A percentile compares a stretch with the other conserved stretches of the same genome.
phyloP scores from a whole-genome alignment of 2,888 invertebrate genomes.

The Oscheius sp. region DNA sequence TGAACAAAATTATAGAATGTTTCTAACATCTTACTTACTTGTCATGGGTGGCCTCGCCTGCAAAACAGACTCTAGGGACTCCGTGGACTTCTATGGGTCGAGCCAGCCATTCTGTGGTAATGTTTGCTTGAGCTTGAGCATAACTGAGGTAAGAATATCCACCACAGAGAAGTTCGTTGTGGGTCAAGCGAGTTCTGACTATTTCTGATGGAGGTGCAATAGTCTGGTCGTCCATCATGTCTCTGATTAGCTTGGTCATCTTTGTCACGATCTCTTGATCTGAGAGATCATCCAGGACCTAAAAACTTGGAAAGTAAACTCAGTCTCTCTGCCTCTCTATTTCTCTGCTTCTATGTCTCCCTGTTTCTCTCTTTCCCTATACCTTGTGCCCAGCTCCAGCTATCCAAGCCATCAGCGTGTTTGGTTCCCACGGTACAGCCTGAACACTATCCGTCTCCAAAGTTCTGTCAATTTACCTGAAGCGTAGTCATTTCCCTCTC shows the following conservation, averaged over 20 bases:
- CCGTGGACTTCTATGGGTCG: slow-evolving; percentile 57
- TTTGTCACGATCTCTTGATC: slow-evolving; percentile 56
- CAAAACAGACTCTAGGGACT: slow-evolving; percentile 60
- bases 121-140: slow-evolving; percentile 49
- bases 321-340: no score
- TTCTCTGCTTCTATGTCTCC: no score
- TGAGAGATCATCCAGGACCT: slow-evolving; percentile 56
- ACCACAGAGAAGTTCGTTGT: slow-evolving; percentile 64
- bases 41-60: slow-evolving; percentile 70
- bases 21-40: slow-evolving; percentile 41
- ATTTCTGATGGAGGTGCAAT: slow-evolving; percentile 50
- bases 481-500: slow-evolving; percentile 59
- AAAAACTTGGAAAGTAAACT: background rate
- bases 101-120: slow-evolving; percentile 45
- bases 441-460: slow-evolving; percentile 38
- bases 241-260: slow-evolving; percentile 62
- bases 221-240: slow-evolving; percentile 55
- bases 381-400: slow-evolving; percentile 64
- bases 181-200: slow-evolving; percentile 58
- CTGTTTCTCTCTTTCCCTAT: no score
- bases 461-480: slow-evolving; percentile 40
- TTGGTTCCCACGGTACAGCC: slow-evolving; percentile 61
- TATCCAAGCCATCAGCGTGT: slow-evolving; percentile 66
- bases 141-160: slow-evolving; percentile 66
- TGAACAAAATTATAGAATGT: slow-evolving; percentile 4